A percentile compares a stretch with the other conserved stretches of the same genome.
Evolutionary conservation across 1,140 invertebrate genomes (phyloP).

Genomic region (Brachionus rotundiformis): DNA sequence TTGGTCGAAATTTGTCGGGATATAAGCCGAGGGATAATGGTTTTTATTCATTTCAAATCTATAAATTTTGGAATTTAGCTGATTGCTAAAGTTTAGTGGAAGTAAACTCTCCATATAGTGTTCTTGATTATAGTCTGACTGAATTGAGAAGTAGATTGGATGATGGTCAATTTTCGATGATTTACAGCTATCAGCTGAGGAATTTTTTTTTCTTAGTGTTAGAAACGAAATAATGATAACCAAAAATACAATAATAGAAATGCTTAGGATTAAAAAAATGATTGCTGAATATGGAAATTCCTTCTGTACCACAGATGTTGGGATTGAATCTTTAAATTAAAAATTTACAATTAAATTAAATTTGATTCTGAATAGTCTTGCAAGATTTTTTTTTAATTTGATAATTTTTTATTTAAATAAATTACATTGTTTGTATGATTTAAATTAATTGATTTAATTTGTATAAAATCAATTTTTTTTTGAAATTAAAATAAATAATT

Average conservation of each 20-base stretch:
- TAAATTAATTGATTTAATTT: no score
- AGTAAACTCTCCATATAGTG: constrained; percentile 16
- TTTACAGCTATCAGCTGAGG: not conserved
- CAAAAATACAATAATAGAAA: not conserved
- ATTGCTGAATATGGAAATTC: constrained; percentile 1
- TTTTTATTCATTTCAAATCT: not conserved
- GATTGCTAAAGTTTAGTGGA: not conserved
- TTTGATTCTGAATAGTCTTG: no score
- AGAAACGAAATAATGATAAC: constrained; percentile 5
- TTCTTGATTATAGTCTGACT: constrained; percentile 21
- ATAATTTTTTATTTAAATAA: not conserved
- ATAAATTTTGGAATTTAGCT: constrained; percentile 20
- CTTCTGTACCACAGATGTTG: not conserved
- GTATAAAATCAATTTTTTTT: no score
- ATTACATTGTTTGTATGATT: no score
- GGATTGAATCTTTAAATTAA: not conserved
- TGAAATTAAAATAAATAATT: no score
- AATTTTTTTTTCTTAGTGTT: constrained; percentile 1
- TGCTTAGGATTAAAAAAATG: not conserved
- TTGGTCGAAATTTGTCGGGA: not conserved
- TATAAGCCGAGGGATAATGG: not conserved
- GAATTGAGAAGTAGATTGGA: constrained; percentile 49
- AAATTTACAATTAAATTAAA: no score
- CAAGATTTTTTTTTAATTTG: not conserved
- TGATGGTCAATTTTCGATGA: not conserved